Evolutionary conservation across 2,888 invertebrate species (phyloP).

Genomic region (Horisme vitalbata): DNA sequence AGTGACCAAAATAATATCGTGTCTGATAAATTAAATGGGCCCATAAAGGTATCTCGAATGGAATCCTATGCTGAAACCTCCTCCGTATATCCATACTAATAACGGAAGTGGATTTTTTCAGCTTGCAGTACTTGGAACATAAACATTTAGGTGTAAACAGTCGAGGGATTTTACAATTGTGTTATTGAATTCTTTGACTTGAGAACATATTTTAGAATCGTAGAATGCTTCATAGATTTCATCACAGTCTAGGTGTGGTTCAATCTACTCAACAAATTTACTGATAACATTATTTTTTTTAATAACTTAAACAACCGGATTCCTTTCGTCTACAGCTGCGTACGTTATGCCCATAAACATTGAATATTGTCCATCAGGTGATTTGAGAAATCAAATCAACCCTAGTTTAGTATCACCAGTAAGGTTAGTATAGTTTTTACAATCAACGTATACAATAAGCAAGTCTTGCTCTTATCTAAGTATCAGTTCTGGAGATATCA

Average conservation of each 20-base stretch:
- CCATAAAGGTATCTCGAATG: conserved; percentile 44
- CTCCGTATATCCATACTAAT: conserved; percentile 57
- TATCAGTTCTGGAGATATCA: too few species aligned
- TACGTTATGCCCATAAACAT: conserved; percentile 66
- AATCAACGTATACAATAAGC: too few species aligned
- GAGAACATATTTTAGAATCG: conserved; percentile 55
- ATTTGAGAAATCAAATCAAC: conserved; percentile 49
- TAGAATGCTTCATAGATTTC: conserved; percentile 53
- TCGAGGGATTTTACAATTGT: conserved; percentile 46
- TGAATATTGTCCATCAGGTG: conserved; percentile 51
- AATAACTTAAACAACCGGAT: conserved; percentile 59
- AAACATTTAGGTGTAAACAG: conserved; percentile 55
- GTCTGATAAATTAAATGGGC: conserved; percentile 49
- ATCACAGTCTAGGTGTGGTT: conserved; percentile 45
- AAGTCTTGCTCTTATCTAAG: too few species aligned
- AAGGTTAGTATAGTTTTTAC: too few species aligned
- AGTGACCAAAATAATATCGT: conserved; percentile 56
- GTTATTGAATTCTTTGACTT: conserved; percentile 43
- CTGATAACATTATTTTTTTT: too few species aligned
- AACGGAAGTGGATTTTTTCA: conserved; percentile 48
- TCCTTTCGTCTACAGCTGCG: conserved; percentile 45
- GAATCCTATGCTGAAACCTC: conserved; percentile 44
- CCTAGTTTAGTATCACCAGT: conserved; percentile 52
- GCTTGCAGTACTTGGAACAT: conserved; percentile 50
- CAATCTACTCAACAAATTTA: conserved; percentile 50